Base-by-base conservation (phyloP, 92 coral and sea anemone genomes). In the Epizoanthus illoricatus region DNA sequence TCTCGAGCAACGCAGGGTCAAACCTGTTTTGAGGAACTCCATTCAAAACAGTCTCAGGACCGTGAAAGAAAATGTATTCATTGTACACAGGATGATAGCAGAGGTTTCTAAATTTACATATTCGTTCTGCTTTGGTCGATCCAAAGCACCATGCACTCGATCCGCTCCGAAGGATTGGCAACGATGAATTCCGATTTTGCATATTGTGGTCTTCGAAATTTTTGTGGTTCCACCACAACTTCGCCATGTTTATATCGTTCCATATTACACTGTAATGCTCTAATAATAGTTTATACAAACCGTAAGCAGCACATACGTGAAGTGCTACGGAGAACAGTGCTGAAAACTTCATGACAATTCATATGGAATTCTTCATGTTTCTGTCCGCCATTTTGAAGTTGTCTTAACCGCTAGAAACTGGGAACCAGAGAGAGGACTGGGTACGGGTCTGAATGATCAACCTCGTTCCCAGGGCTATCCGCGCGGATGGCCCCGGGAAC, bases 81-180 rank as follows among this genome's bases (percentile, higher is more conserved):
- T 83, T 75, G 54, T 86, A 65, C 15, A 69, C 80, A 42, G 99
- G 91, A 65, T 92, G 86, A 80, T 91, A 97, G 73, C 98, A 97
- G n/a, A 97, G 79, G 66, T 90, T 90, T 58, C 90, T 90, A 67
- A 97, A 97, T 80, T 90, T 90, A 85, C 99, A 97, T 28, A 97
- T 81, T 16, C 99, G 97, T 61, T 92, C 89, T 16, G 88, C 84
- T 63, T 76, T 88, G 91, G 80, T 81, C 18, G 89, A 52, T 0
- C 98, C 98, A 49, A 81, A 58, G 78, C 99, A 97, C 98, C 97
- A 97, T 2, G 89, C 83, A 63, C 99, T 97, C 19, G 98, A 93
- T 0, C 98, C 98, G 19, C 63, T 81, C 47, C 55, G 75, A 17
- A 93, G 61, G 68, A 42, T 71, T 19, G 39, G 45, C 11, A 69